Base-by-base conservation (phyloP, 1,140 invertebrate genomes). In the Cydia strobilella region DNA sequence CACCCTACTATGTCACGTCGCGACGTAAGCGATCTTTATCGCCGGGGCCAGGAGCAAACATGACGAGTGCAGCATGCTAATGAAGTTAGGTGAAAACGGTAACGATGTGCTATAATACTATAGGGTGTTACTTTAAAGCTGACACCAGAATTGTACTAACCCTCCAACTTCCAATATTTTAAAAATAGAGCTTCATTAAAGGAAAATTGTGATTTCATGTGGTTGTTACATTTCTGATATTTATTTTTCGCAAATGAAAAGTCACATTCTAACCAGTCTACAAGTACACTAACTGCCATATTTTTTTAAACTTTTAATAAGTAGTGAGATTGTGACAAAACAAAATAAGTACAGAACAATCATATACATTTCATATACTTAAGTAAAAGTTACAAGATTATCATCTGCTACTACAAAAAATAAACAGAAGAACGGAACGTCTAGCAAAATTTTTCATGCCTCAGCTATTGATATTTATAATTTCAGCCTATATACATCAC, bases 31-130 rank as follows among this genome's bases (percentile, higher is more conserved):
- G 63, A 66, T 66, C 12, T 66, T 66, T 66, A 66, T 35, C 27
- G n/a, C 63, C 12, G 27, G 25, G 63, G 63, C 23, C 63, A 66
- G 63, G 20, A 35, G 63, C 27, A 66, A 66, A 35, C 63, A 35
- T n/a, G 63, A 31, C 63, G 27, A 31, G 63, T n/a, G 23, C 63
- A 13, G 63, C 23, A 31, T 66, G 1, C 10, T 31, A 31, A 66
- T 66, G 15, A 13, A 15, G 42, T 45, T 45, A 45, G 42, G 42
- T 45, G 51, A 54, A 18, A 18, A 18, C n/a, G n/a, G 15, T 13
- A 18, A 54, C 9, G 51, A 54, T 18, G n/a, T 54, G n/a, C 15
- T 54, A 18, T 54, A n/a, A 54, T 54, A n/a, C 3, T 54, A 18
- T 18, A 54, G 51, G n/a, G 1, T 18, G 0, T 18, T n/a, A 5